Conservation (phyloP, 2,797 vertebrate species). For the Rhabdophis nuchalis region DNA sequence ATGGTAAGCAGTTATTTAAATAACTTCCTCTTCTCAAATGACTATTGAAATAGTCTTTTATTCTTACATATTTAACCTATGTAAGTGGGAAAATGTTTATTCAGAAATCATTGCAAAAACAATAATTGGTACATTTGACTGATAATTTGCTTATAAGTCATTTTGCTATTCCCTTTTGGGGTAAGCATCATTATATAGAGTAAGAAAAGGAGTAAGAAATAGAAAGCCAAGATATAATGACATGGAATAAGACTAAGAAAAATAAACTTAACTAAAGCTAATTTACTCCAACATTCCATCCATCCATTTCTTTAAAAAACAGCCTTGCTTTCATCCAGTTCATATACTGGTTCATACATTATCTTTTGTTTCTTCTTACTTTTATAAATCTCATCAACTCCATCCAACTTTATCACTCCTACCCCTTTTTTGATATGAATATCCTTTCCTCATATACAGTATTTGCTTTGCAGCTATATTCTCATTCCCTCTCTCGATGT, state of each 20-base stretch:
- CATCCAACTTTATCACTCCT: not conserved
- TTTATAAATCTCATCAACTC: not conserved
- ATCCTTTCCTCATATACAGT: not conserved
- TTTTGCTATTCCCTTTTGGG: not conserved
- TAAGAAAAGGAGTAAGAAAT: not conserved
- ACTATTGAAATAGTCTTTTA: not conserved
- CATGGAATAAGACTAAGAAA: not conserved
- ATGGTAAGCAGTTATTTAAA: constrained; percentile 78
- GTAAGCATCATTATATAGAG: not conserved
- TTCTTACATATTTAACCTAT: not conserved
- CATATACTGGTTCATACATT: not conserved
- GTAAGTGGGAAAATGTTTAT: not conserved
- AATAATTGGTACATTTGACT: not conserved
- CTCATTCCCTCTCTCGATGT: not conserved
- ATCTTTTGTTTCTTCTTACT: not conserved
- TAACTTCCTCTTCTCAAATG: not conserved
- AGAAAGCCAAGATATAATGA: not conserved
- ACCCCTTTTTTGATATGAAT: not conserved
- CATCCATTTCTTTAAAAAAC: not conserved
- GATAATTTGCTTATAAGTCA: not conserved
- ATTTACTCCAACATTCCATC: not conserved
- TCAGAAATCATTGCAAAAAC: not conserved
- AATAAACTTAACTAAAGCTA: not conserved
- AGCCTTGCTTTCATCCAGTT: not conserved
- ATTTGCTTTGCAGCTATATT: not conserved